phyloP scores from a whole-genome alignment of 2,888 invertebrate genomes.

The Drosophila phalerata region DNA sequence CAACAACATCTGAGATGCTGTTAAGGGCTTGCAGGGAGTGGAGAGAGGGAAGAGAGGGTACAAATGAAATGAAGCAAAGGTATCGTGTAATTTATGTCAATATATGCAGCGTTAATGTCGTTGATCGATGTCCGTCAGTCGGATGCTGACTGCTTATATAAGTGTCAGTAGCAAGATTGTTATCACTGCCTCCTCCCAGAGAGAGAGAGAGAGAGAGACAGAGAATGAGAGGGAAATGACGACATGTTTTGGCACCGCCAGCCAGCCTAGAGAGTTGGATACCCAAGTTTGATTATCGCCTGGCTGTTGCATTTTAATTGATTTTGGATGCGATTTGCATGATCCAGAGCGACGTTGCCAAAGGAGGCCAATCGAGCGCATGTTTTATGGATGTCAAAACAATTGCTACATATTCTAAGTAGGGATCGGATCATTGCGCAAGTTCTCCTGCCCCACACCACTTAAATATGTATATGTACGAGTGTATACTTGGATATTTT shows the following conservation, averaged over 20 bases:
- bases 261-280: constrained; percentile 35
- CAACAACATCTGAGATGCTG: constrained; percentile 44
- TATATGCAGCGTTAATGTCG: constrained; percentile 85
- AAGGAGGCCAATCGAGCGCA: constrained; percentile 80
- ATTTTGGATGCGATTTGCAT: constrained; percentile 72
- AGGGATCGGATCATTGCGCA: constrained; percentile 61
- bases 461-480: neutral
- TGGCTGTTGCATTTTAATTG: constrained; percentile 78
- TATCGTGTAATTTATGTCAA: constrained; percentile 84
- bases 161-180: constrained; percentile 65
- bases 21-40: constrained; percentile 27
- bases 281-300: constrained; percentile 65
- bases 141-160: constrained; percentile 80
- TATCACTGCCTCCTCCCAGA: constrained; percentile 47
- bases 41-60: neutral
- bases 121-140: constrained; percentile 79
- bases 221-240: constrained; percentile 9
- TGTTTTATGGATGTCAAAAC: constrained; percentile 78
- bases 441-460: constrained; percentile 40
- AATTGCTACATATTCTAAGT: constrained; percentile 78
- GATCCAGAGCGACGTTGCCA: constrained; percentile 65
- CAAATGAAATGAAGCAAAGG: neutral
- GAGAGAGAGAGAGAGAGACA: neutral
- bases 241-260: constrained; percentile 77
- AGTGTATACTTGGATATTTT: constrained; percentile 17